These are phyloP conservation scores for Mustela lutreola DNA, from an alignment of 2,113 vertebrate species.

Conservation along the genomic window DNA sequence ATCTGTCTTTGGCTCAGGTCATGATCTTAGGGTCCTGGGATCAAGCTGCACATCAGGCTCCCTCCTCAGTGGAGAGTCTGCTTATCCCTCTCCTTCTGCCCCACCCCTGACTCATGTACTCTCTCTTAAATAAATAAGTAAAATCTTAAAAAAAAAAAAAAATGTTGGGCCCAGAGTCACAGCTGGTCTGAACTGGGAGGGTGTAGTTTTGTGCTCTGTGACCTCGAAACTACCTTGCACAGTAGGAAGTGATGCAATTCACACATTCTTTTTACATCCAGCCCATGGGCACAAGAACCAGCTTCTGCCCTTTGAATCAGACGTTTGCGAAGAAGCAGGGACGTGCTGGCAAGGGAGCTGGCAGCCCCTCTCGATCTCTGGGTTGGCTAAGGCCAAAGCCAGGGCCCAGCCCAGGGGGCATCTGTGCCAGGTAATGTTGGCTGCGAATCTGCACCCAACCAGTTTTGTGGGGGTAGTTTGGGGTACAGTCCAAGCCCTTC, in stretches of 20 bases:
- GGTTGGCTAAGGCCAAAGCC: too few species aligned
- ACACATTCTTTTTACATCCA: neutral
- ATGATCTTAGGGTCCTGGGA: too few species aligned
- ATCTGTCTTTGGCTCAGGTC: too few species aligned
- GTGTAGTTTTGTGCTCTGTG: neutral
- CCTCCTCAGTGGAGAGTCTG: too few species aligned
- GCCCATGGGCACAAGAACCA: neutral
- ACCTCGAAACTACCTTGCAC: neutral
- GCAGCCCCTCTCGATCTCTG: neutral
- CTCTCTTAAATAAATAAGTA: too few species aligned
- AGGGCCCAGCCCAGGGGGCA: accelerated
- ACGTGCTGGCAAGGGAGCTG: neutral
- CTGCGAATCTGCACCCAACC: neutral
- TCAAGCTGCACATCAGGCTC: too few species aligned
- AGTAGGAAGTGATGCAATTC: neutral
- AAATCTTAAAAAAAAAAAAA: neutral
- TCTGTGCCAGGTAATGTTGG: accelerated
- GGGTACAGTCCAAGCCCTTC: neutral
- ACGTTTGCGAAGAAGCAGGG: neutral
- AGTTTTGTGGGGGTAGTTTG: neutral
- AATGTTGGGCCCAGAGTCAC: neutral
- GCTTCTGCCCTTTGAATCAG: neutral
- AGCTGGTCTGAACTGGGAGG: neutral
- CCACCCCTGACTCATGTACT: too few species aligned
- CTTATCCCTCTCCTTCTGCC: too few species aligned